Conservation (phyloP, 2,113 vertebrate genomes). For the Neodontobutis hainanensis region DNA sequence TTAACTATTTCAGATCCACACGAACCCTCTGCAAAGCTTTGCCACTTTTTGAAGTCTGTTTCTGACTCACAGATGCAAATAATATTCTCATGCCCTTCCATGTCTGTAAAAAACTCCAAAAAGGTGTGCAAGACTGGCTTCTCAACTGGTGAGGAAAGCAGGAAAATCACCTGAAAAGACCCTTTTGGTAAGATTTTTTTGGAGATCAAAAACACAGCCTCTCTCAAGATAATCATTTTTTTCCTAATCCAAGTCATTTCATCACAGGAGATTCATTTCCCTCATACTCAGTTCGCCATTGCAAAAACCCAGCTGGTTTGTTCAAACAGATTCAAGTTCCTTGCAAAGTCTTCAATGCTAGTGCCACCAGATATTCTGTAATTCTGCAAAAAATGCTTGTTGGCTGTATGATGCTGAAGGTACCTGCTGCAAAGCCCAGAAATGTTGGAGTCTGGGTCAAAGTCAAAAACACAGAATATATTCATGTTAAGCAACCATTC, state of each 20-base stretch:
- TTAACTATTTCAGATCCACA: constrained; percentile 73
- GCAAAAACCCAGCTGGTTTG: constrained; percentile 88
- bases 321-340: constrained; percentile 74
- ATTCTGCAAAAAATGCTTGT: constrained; percentile 76
- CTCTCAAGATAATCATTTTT: constrained; percentile 76
- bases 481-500: constrained; percentile 81
- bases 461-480: constrained; percentile 85
- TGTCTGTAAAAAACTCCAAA: constrained; percentile 82
- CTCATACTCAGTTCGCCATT: constrained; percentile 80
- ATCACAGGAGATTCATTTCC: constrained; percentile 76
- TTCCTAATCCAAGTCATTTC: constrained; percentile 82
- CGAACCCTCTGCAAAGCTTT: constrained; percentile 72
- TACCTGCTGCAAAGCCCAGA: constrained; percentile 80
- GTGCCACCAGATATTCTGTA: constrained; percentile 66
- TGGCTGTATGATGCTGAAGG: constrained; percentile 71
- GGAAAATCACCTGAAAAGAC: constrained; percentile 81
- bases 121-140: constrained; percentile 81
- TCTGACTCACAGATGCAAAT: constrained; percentile 80
- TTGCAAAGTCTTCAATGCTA: constrained; percentile 63
- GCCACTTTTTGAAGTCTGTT: constrained; percentile 76
- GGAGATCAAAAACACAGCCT: constrained; percentile 80
- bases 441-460: constrained; percentile 80
- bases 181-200: constrained; percentile 79
- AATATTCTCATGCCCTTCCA: constrained; percentile 82
- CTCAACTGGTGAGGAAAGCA: constrained; percentile 78